These are phyloP conservation scores for Toxonevra muliebris DNA, from an alignment of 2,888 invertebrate species.

Conservation along the genomic window DNA sequence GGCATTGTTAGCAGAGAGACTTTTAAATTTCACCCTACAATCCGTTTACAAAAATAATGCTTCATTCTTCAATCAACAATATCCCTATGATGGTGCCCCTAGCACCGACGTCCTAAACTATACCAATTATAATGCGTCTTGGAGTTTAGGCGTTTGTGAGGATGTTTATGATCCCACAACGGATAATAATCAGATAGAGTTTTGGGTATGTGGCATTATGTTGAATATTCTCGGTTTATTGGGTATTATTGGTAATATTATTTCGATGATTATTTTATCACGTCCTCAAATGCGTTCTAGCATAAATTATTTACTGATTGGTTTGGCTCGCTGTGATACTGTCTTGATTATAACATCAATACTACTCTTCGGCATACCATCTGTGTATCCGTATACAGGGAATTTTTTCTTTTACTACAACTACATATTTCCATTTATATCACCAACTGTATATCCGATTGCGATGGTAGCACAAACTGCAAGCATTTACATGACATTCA, in stretches of 20 bases:
- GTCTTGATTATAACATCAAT: slow-evolving; percentile 87
- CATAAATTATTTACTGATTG: slow-evolving; percentile 92
- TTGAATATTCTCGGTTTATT: slow-evolving; percentile 82
- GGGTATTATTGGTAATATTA: slow-evolving; percentile 89
- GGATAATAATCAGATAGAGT: slow-evolving; percentile 72
- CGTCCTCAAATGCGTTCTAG: slow-evolving; percentile 96
- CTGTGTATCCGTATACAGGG: slow-evolving; percentile 84
- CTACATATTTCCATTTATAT: slow-evolving; percentile 81
- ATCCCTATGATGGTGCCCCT: slow-evolving; percentile 17
- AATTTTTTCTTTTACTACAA: slow-evolving; percentile 80
- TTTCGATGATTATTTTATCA: slow-evolving; percentile 89
- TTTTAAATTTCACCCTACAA: slow-evolving; percentile 25
- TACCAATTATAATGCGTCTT: no score
- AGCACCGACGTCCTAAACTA: background rate
- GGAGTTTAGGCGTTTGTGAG: slow-evolving; percentile 45
- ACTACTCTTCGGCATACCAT: slow-evolving; percentile 86
- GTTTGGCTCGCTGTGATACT: slow-evolving; percentile 93
- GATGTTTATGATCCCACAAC: slow-evolving; percentile 53
- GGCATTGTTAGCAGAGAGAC: background rate
- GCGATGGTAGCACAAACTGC: slow-evolving; percentile 91
- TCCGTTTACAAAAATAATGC: slow-evolving; percentile 31
- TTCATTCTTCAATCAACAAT: slow-evolving; percentile 32
- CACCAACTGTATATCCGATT: slow-evolving; percentile 82
- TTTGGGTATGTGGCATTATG: slow-evolving; percentile 83
- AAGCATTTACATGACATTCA: slow-evolving; percentile 90